Evolutionary conservation across 1,140 invertebrate species (phyloP).

Genomic region (Homarus americanus): DNA sequence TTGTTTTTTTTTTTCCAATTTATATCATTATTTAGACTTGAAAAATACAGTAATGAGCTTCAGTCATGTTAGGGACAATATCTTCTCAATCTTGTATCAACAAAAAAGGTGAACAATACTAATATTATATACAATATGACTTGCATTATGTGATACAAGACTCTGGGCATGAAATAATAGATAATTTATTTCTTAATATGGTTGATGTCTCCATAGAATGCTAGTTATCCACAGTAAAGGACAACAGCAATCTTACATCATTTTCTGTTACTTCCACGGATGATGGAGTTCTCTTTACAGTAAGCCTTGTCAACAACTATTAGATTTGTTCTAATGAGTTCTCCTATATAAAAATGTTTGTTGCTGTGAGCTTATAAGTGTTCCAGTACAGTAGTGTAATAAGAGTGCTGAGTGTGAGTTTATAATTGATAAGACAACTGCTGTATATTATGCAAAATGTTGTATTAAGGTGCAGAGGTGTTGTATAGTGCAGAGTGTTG

Average conservation of each 20-base stretch:
- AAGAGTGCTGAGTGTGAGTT: constrained; percentile 47
- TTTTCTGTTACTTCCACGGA: background rate
- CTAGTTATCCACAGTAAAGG: background rate
- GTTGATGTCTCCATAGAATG: background rate
- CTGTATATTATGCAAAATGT: constrained; percentile 52
- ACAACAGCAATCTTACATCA: background rate
- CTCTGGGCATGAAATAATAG: background rate
- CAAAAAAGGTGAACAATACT: background rate
- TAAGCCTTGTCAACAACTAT: background rate
- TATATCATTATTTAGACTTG: background rate
- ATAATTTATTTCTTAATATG: background rate
- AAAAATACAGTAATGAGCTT: background rate
- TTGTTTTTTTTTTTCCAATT: background rate
- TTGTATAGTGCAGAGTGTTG: constrained; percentile 61
- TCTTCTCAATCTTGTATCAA: background rate
- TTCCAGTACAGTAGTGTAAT: constrained; percentile 19
- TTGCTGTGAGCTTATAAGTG: background rate
- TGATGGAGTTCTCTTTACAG: background rate
- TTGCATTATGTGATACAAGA: background rate
- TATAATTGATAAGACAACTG: constrained; percentile 33
- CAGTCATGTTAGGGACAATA: too few species aligned
- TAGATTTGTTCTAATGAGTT: background rate
- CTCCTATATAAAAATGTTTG: background rate
- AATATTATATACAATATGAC: background rate
- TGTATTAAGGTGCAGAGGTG: constrained; percentile 53